Evolutionary conservation across 2,113 vertebrate genomes (phyloP).

Genomic region (Poecile atricapillus): DNA sequence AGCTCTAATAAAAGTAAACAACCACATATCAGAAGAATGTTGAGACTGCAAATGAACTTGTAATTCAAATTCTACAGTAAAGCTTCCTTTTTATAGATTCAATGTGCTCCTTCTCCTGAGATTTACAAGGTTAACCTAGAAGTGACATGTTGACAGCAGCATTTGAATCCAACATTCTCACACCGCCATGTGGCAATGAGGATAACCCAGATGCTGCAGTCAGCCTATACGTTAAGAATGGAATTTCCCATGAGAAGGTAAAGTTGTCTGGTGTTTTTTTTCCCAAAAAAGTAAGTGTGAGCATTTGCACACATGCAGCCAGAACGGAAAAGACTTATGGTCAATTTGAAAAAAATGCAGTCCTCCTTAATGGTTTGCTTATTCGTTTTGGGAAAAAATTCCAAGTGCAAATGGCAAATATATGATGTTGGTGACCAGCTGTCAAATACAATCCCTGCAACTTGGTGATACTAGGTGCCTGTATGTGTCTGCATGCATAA

Average conservation of each 20-base stretch:
- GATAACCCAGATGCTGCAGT: not conserved
- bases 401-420: not conserved
- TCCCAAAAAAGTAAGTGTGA: not conserved
- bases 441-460: not conserved
- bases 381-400: not conserved
- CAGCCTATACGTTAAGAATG: not conserved
- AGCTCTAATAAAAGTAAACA: not conserved
- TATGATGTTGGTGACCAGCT: not conserved
- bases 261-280: fast-evolving
- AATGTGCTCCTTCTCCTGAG: not conserved
- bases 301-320: fast-evolving
- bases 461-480: not conserved
- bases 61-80: not conserved
- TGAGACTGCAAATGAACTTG: not conserved
- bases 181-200: not conserved
- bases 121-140: not conserved
- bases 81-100: not conserved
- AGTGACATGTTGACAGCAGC: not conserved
- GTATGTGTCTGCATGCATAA: not conserved
- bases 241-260: not conserved
- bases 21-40: not conserved
- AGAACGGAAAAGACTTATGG: not conserved
- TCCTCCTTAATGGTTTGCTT: not conserved
- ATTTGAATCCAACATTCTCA: not conserved
- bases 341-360: not conserved